These are phyloP conservation scores for Drosophila subobscura DNA, from an alignment of 1,140 invertebrate species.

Conservation along the genomic window DNA sequence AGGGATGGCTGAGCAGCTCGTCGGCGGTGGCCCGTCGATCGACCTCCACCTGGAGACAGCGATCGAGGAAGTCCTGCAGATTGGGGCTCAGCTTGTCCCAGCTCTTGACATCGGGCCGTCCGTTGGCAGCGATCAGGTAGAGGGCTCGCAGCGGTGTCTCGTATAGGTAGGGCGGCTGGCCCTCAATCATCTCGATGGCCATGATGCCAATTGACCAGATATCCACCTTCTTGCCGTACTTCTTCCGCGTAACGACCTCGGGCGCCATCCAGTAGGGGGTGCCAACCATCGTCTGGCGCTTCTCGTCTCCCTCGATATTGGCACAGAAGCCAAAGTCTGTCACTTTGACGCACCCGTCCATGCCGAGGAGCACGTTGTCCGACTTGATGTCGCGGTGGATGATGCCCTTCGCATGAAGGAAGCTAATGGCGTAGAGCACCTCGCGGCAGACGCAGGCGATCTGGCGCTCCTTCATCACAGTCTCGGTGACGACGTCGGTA, in stretches of 20 bases:
- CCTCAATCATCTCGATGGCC: conserved; percentile 98
- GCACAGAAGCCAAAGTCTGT: conserved; percentile 99
- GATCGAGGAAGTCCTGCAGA: conserved; percentile 93
- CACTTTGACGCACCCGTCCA: conserved; percentile 98
- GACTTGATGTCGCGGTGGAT: conserved; percentile 98
- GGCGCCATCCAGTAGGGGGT: conserved; percentile 95
- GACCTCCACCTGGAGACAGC: conserved; percentile 96
- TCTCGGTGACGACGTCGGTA: conserved; percentile 99
- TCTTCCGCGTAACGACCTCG: conserved; percentile 93
- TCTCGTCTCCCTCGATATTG: conserved; percentile 95
- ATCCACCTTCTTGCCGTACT: conserved; percentile 96
- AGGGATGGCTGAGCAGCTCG: conserved; percentile 94
- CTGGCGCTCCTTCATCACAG: conserved; percentile 98
- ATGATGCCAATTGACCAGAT: conserved; percentile 98
- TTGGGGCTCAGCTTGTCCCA: conserved; percentile 91
- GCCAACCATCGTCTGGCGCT: conserved; percentile 98
- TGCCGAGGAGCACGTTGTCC: conserved; percentile 97
- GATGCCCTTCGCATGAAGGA: conserved; percentile 95
- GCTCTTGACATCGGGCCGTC: conserved; percentile 94
- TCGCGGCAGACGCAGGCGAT: conserved; percentile 97
- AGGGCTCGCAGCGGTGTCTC: conserved; percentile 97
- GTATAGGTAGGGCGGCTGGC: conserved; percentile 97
- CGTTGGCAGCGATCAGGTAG: conserved; percentile 98
- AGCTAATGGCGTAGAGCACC: conserved; percentile 95
- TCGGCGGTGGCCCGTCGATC: conserved; percentile 93